Percentiles rank a stretch among this genome's conserved stretches.
These are phyloP conservation scores for Neomorphus geoffroyi DNA, from an alignment of 2,797 vertebrate species.

Conservation along the genomic window DNA sequence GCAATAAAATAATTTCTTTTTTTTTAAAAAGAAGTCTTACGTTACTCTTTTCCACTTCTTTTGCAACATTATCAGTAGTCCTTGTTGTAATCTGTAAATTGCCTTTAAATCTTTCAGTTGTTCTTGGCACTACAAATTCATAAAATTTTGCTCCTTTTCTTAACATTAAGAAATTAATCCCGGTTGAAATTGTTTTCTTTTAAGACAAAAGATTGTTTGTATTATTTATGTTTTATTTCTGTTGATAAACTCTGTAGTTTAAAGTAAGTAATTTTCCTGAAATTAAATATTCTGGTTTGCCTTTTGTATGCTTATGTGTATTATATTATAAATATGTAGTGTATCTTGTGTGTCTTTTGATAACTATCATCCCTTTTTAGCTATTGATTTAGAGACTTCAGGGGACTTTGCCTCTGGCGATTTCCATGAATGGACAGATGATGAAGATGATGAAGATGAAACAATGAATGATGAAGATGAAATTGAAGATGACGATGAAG, in stretches of 20 bases:
- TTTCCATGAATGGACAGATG: conserved; percentile 85
- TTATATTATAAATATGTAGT: background rate
- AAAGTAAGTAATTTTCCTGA: conserved; percentile 69
- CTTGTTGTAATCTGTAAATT: background rate
- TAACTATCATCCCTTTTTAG: conserved; percentile 66
- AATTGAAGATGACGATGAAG: conserved; percentile 85
- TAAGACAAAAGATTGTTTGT: background rate
- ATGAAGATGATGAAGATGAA: conserved; percentile 85
- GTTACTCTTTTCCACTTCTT: background rate
- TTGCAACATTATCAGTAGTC: background rate
- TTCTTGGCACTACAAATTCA: background rate
- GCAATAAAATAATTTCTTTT: background rate
- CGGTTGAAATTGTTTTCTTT: background rate
- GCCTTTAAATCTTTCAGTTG: background rate
- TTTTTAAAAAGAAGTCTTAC: background rate
- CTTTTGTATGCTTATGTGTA: background rate
- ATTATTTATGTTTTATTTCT: background rate
- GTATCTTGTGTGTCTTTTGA: background rate
- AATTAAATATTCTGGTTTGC: background rate
- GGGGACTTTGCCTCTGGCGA: conserved; percentile 94
- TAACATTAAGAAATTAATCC: background rate
- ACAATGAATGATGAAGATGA: conserved; percentile 86
- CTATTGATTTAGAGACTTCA: conserved; percentile 86
- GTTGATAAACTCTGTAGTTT: background rate
- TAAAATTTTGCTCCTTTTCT: background rate